Conservation (phyloP, 2,113 vertebrate genomes). For the Onychostoma macrolepis region DNA sequence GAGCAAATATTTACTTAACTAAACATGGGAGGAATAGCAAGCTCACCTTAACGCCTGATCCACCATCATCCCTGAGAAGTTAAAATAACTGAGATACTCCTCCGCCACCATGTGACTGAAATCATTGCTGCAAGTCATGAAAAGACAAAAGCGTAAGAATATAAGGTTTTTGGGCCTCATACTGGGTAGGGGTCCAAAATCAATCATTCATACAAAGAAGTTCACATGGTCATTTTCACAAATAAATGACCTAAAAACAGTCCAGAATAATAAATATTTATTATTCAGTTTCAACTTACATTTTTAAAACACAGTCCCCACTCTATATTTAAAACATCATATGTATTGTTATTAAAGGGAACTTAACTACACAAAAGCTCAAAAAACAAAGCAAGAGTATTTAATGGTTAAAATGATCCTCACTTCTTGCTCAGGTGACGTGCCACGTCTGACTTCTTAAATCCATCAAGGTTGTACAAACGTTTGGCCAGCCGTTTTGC, state of each 20-base stretch:
- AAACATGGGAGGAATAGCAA: not conserved
- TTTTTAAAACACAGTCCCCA: not conserved
- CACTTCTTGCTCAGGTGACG: slow-evolving; percentile 95
- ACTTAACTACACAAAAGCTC: not conserved
- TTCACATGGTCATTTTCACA: not conserved
- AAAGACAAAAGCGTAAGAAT: not conserved
- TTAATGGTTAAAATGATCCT: slow-evolving; percentile 47
- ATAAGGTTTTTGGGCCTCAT: not conserved
- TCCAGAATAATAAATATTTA: not conserved
- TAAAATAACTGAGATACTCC: slow-evolving; percentile 92
- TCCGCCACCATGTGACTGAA: slow-evolving; percentile 95
- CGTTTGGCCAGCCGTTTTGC: slow-evolving; percentile 91
- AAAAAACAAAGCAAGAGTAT: not conserved
- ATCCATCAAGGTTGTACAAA: slow-evolving; percentile 92
- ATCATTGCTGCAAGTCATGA: slow-evolving; percentile 84
- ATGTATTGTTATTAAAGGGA: not conserved
- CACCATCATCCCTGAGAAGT: slow-evolving; percentile 87
- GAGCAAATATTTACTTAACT: not conserved
- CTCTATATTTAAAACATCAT: not conserved
- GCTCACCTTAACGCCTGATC: slow-evolving; percentile 94
- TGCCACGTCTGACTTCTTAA: slow-evolving; percentile 93
- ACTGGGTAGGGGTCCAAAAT: not conserved
- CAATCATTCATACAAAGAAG: not conserved
- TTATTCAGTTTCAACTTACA: not conserved
- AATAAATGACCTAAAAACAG: not conserved